Percentiles rank a stretch among this genome's conserved stretches.
These are phyloP conservation scores for Saccostrea cuccullata DNA, from an alignment of 1,140 invertebrate species.

Conservation along the genomic window DNA sequence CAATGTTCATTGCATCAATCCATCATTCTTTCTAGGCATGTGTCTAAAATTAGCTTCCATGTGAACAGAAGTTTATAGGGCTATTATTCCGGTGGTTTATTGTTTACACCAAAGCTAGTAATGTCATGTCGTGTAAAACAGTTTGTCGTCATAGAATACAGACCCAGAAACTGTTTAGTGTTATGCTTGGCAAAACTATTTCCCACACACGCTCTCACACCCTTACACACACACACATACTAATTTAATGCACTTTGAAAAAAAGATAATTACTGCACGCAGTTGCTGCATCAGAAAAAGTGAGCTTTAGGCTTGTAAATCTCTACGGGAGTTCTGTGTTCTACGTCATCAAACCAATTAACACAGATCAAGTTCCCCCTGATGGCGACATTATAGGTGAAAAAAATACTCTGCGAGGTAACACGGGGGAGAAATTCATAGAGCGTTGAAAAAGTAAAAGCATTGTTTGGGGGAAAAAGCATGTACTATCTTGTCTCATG, in stretches of 20 bases:
- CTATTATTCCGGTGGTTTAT: neutral
- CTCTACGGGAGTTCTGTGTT: neutral
- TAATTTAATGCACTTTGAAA: neutral
- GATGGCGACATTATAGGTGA: constrained; percentile 17
- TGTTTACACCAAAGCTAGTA: neutral
- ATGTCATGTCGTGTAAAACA: neutral
- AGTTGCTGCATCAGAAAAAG: constrained; percentile 16
- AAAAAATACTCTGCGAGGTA: neutral
- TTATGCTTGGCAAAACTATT: no score
- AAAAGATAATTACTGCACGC: constrained; percentile 3
- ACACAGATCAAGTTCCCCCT: neutral
- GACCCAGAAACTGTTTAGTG: no score
- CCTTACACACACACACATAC: neutral
- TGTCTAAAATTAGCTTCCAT: constrained; percentile 29
- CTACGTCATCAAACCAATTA: constrained; percentile 18
- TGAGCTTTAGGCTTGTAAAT: neutral
- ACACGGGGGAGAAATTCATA: neutral
- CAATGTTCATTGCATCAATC: neutral
- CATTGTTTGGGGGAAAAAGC: neutral
- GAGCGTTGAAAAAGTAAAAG: constrained; percentile 18
- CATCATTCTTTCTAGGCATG: neutral
- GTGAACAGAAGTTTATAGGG: neutral
- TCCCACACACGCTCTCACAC: neutral
- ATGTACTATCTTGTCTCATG: neutral
- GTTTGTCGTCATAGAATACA: neutral